These are phyloP conservation scores for Psittacara wagleri DNA, from an alignment of 2,113 vertebrate genomes.

Conservation along the genomic window DNA sequence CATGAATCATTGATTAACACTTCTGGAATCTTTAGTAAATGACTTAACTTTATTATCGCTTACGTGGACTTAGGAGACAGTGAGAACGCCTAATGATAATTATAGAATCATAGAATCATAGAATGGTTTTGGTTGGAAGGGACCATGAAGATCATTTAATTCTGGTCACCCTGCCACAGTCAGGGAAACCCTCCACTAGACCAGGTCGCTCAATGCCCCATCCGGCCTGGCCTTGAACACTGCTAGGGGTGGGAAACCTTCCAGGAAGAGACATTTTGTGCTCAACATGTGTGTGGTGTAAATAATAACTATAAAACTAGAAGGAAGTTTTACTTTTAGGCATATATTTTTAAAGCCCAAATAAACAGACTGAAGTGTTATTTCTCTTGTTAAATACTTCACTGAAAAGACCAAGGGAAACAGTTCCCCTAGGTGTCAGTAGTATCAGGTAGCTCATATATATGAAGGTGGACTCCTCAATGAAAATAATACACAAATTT, in stretches of 20 bases:
- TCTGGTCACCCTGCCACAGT: background rate
- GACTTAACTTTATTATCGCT: background rate
- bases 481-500: background rate
- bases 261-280: background rate
- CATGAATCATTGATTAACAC: background rate
- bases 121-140: background rate
- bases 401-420: background rate
- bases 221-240: background rate
- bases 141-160: background rate
- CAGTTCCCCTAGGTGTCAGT: background rate
- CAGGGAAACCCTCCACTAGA: background rate
- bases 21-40: background rate
- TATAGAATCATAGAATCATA: background rate
- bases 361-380: background rate
- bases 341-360: background rate
- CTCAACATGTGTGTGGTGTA: background rate
- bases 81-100: background rate
- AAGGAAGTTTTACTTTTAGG: background rate
- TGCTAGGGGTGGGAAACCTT: background rate
- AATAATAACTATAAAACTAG: background rate
- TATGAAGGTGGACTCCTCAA: background rate
- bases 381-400: background rate
- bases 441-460: background rate
- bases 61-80: background rate
- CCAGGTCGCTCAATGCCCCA: background rate